phyloP scores from a whole-genome alignment of 2,797 vertebrate genomes.

The Hephaestus fuliginosus region DNA sequence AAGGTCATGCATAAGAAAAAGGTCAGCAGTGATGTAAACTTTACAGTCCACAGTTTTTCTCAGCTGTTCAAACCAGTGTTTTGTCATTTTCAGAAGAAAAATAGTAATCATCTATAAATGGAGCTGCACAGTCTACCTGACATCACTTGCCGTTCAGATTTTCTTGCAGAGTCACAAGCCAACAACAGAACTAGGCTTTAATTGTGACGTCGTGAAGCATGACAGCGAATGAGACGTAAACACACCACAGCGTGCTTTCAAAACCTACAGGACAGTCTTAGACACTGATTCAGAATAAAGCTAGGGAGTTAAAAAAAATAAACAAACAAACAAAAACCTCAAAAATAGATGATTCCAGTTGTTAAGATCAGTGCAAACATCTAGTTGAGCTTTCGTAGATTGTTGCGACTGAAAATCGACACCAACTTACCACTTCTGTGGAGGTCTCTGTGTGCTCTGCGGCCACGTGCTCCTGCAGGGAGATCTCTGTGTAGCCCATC shows the following conservation, averaged over 20 bases:
- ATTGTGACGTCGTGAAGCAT: neutral
- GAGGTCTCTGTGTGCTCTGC: constrained; percentile 98
- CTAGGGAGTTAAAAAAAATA: neutral
- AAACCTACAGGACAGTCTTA: neutral
- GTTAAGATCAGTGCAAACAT: constrained; percentile 32
- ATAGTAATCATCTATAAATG: constrained; percentile 45
- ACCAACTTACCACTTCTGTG: constrained; percentile 94
- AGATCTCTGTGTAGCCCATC: constrained; percentile 99
- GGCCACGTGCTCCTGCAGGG: constrained; percentile 98
- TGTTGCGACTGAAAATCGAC: neutral
- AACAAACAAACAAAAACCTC: neutral
- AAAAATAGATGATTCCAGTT: constrained; percentile 11
- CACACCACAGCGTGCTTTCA: neutral
- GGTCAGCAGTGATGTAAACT: neutral
- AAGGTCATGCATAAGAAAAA: neutral
- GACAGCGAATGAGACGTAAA: neutral
- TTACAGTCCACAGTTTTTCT: neutral
- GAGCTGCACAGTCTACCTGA: constrained; percentile 27
- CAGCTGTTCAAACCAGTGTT: constrained; percentile 25
- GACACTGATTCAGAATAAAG: constrained; percentile 4
- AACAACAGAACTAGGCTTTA: constrained; percentile 13
- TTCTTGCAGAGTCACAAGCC: constrained; percentile 4
- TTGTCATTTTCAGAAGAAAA: constrained; percentile 20
- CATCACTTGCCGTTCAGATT: constrained; percentile 38
- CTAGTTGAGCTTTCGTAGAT: neutral